Evolutionary conservation across 2,888 invertebrate genomes (phyloP).

Genomic region (Loripinus fragilis): DNA sequence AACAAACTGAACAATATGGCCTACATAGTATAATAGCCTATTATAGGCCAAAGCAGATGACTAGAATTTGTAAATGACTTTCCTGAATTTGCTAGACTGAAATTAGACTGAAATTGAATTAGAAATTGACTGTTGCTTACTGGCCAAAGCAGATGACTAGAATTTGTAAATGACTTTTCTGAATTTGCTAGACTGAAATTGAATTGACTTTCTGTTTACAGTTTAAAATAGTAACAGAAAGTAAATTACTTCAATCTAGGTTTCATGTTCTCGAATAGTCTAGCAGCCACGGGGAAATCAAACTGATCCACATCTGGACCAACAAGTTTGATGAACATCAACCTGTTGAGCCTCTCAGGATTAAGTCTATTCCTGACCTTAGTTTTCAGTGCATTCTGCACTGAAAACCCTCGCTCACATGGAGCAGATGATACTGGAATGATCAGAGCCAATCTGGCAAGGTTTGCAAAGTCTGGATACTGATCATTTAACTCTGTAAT

Average conservation of each 20-base stretch:
- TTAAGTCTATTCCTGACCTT: constrained; percentile 36
- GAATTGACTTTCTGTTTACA: no score
- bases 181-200: no score
- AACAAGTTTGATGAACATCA: constrained; percentile 26
- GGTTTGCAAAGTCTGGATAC: constrained; percentile 30
- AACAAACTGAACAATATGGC: no score
- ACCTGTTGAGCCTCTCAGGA: constrained; percentile 30
- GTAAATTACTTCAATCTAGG: background rate
- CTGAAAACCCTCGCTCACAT: constrained; percentile 34
- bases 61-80: no score
- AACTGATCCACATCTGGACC: constrained; percentile 27
- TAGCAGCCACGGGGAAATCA: constrained; percentile 43
- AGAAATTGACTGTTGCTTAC: no score
- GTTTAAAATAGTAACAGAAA: no score
- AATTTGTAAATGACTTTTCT: no score
- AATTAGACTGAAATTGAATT: no score
- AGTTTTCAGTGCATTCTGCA: constrained; percentile 31
- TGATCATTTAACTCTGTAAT: constrained; percentile 17
- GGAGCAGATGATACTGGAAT: constrained; percentile 29
- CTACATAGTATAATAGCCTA: no score
- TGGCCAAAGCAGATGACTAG: no score
- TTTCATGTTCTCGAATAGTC: constrained; percentile 8
- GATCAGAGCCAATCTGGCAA: constrained; percentile 17
- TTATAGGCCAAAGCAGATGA: no score
- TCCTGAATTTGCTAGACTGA: no score